A percentile compares a stretch with the other conserved stretches of the same genome.
These are phyloP conservation scores for Gastrophryne carolinensis DNA, from an alignment of 2,797 vertebrate species.

Conservation along the genomic window DNA sequence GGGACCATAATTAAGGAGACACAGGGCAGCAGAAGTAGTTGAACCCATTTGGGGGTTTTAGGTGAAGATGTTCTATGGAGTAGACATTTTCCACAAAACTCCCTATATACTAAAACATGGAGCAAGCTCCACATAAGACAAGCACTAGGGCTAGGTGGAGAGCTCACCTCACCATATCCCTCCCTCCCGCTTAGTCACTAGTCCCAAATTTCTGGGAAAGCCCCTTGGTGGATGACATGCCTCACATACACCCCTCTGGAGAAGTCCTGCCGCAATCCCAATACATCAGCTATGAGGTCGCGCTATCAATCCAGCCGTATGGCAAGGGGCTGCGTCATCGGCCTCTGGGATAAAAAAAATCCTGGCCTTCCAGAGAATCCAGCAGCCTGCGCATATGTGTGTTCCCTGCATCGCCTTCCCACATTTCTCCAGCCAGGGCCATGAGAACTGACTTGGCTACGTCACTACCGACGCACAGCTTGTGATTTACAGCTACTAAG, in stretches of 20 bases:
- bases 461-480: neutral
- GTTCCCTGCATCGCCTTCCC: slow-evolving; percentile 18
- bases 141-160: too few relatives aligned
- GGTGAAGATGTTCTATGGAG: too few relatives aligned
- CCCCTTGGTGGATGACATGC: neutral
- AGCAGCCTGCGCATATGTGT: neutral
- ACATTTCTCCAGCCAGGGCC: neutral
- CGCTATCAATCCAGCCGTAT: neutral
- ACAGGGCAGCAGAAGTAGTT: too few relatives aligned
- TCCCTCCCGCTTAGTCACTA: too few relatives aligned
- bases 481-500: neutral
- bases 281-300: neutral
- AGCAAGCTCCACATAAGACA: too few relatives aligned
- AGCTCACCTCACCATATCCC: too few relatives aligned
- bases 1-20: too few relatives aligned
- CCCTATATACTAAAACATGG: too few relatives aligned
- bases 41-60: too few relatives aligned
- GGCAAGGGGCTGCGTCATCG: neutral
- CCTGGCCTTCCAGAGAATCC: too few relatives aligned
- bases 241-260: neutral
- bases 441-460: neutral
- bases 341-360: neutral
- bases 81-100: too few relatives aligned
- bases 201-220: too few relatives aligned
- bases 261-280: neutral